A percentile compares a stretch with the other conserved stretches of the same genome.
phyloP scores from a whole-genome alignment of 2,113 vertebrate genomes.

The Ictidomys tridecemlineatus region DNA sequence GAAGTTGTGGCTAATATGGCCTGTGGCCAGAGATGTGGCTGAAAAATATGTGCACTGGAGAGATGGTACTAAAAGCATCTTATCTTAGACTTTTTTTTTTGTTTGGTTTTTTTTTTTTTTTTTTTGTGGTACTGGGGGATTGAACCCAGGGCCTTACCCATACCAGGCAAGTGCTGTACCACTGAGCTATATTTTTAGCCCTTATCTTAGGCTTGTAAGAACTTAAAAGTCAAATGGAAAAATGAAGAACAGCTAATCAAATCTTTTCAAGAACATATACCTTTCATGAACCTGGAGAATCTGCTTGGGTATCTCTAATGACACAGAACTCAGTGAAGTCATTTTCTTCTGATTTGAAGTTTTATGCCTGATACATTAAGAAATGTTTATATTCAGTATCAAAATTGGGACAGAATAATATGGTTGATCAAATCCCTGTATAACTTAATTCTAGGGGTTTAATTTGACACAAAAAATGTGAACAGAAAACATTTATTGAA shows the following conservation, averaged over 20 bases:
- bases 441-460: slow-evolving; percentile 25
- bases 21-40: background rate
- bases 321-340: background rate
- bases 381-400: slow-evolving; percentile 13
- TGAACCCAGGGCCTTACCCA: no score
- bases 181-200: no score
- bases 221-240: background rate
- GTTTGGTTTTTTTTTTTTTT: no score
- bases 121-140: no score
- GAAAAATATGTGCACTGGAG: background rate
- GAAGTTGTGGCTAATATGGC: background rate
- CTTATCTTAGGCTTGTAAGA: background rate
- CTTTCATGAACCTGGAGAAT: background rate
- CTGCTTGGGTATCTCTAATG: background rate
- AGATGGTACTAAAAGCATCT: background rate
- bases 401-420: background rate
- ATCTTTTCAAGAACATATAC: background rate
- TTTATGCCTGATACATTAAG: background rate
- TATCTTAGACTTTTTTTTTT: background rate
- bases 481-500: slow-evolving; percentile 30
- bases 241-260: background rate
- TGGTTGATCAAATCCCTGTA: background rate
- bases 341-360: background rate
- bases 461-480: slow-evolving; percentile 23
- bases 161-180: no score